These are phyloP conservation scores for Acanthurus tractus DNA, from an alignment of 2,797 vertebrate species.

Conservation along the genomic window DNA sequence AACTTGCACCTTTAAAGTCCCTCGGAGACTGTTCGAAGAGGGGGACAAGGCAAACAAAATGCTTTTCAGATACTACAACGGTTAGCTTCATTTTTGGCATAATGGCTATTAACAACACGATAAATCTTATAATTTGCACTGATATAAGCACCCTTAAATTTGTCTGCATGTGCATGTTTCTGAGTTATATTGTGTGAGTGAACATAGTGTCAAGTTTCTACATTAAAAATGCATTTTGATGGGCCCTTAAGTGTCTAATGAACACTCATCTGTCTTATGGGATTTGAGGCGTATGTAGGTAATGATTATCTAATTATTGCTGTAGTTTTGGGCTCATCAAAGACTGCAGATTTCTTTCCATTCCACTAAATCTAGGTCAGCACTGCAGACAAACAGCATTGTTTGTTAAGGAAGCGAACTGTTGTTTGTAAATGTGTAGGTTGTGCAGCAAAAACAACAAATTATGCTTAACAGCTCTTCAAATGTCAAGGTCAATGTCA, in stretches of 20 bases:
- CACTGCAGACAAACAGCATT: neutral
- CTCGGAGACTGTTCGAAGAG: too few relatives aligned
- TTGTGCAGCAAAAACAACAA: constrained; percentile 22
- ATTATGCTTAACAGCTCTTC: constrained; percentile 8
- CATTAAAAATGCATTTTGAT: constrained; percentile 11
- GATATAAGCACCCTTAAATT: too few relatives aligned
- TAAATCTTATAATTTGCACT: too few relatives aligned
- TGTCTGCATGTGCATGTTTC: neutral
- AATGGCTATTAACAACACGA: too few relatives aligned
- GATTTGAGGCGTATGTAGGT: constrained; percentile 7
- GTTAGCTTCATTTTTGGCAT: too few relatives aligned
- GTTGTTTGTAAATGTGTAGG: constrained; percentile 10
- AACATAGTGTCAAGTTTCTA: neutral
- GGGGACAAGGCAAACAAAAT: too few relatives aligned
- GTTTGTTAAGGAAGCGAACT: neutral
- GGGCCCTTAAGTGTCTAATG: constrained; percentile 3
- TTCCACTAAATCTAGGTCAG: constrained; percentile 47
- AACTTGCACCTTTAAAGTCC: too few relatives aligned
- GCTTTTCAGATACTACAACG: too few relatives aligned
- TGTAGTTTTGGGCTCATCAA: constrained; percentile 13
- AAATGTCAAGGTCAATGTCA: constrained; percentile 45
- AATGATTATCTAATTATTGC: constrained; percentile 27
- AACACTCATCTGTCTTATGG: constrained; percentile 9
- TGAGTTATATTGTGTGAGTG: neutral
- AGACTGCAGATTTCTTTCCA: constrained; percentile 7